These are phyloP conservation scores for Scotopteryx bipunctaria DNA, from an alignment of 2,888 invertebrate genomes.

Conservation along the genomic window DNA sequence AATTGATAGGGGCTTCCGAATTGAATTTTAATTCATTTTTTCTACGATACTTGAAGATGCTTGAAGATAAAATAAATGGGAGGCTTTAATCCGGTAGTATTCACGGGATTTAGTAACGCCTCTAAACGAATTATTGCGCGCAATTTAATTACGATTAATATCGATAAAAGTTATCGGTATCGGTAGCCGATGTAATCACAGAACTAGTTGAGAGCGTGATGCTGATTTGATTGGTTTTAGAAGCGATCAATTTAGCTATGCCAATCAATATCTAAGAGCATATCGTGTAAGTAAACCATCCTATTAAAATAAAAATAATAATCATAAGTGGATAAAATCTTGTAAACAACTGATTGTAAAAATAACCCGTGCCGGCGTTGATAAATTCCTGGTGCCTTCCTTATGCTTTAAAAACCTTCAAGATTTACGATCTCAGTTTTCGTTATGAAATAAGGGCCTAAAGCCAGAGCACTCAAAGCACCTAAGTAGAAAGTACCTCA, in stretches of 20 bases:
- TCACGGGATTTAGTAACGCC: constrained; percentile 65
- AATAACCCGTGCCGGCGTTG: too few relatives aligned
- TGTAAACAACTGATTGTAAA: too few relatives aligned
- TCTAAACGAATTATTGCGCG: constrained; percentile 68
- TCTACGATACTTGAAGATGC: constrained; percentile 27
- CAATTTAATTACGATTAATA: constrained; percentile 72
- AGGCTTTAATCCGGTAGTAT: constrained; percentile 41
- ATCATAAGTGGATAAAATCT: background rate
- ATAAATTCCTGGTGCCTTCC: too few relatives aligned
- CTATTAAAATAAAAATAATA: background rate
- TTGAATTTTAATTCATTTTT: constrained; percentile 41
- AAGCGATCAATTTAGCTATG: constrained; percentile 16
- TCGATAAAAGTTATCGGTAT: constrained; percentile 54
- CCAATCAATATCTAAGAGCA: constrained; percentile 2
- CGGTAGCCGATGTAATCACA: constrained; percentile 59
- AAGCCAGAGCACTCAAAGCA: too few relatives aligned
- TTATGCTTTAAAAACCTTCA: too few relatives aligned
- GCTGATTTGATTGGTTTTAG: constrained; percentile 33
- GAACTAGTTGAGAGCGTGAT: constrained; percentile 42
- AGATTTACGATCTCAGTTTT: too few relatives aligned
- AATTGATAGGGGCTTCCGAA: constrained; percentile 41
- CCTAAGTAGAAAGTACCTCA: background rate
- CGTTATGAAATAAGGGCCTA: too few relatives aligned
- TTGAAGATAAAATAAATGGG: constrained; percentile 35
- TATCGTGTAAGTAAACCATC: background rate